Base-by-base conservation (phyloP, 2,113 vertebrate genomes). In the Etheostoma spectabile region DNA sequence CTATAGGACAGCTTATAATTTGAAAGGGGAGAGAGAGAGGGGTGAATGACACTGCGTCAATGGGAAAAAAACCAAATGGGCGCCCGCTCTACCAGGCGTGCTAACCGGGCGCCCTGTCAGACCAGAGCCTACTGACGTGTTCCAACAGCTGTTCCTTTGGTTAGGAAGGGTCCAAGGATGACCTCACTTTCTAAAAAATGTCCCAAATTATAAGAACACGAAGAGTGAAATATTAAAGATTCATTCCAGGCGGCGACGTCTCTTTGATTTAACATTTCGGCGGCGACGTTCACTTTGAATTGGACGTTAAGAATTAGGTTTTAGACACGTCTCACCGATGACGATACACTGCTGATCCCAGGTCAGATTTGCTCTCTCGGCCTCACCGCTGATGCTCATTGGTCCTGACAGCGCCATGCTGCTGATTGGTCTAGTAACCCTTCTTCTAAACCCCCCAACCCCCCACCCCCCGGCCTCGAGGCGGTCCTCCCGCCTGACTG, bases 391-490 rank as follows among this genome's bases (percentile, higher is more conserved):
- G 86, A 90, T 48, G 61, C 65, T 91, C 53, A 92, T 74, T 77
- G 73, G 67, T 79, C 53, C 79, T 88, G 91, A 93, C 88, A 91
- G 80, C 78, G 80, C 61, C 74, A 63, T 27, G 27, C 62, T 86
- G 83, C 86, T 88, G 79, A 90, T 88, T 89, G 88, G 81, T 65
- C 60, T 6, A 72, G 81, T 80, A 64, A 80, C 69, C 60, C 60
- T 62, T 7, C 64, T 7, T 45, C 13, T 4, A 27, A 27, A 1
- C 27, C 27, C 8, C 52, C 15, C 24, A 8, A 15, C 3, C 38
- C 52, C 15, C 24, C 11, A 15, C 3, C 38, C 24, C 5, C 48
- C 62, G 15, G 45, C 60, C 66, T 77, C 2, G 12, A 63, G 76
- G 68, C 13, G 13, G 61, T 73, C 57, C 52, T 79, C 67, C 73